These are phyloP conservation scores for Acyrthosiphon pisum DNA, from an alignment of 1,140 invertebrate species.

Conservation along the genomic window DNA sequence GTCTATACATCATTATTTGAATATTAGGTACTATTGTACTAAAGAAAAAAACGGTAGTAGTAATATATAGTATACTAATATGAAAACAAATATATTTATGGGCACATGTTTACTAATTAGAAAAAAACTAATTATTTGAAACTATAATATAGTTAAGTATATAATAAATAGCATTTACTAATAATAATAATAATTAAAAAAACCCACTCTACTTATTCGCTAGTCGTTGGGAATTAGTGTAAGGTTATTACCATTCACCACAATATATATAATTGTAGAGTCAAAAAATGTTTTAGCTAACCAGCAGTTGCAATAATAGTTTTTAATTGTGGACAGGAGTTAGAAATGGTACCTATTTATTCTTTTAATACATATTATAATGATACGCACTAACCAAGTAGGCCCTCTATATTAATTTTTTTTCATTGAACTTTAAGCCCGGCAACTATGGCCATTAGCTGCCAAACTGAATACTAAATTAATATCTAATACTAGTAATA, in stretches of 20 bases:
- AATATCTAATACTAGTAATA: no score
- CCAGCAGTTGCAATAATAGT: neutral
- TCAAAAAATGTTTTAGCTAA: neutral
- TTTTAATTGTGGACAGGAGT: neutral
- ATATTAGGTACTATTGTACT: neutral
- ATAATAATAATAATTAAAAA: neutral
- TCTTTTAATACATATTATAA: neutral
- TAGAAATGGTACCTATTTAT: neutral
- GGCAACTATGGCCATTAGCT: no score
- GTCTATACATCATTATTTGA: neutral
- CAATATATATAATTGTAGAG: neutral
- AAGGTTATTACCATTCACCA: neutral
- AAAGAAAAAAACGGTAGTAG: neutral
- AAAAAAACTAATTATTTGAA: neutral
- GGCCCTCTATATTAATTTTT: neutral
- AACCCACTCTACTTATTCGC: neutral
- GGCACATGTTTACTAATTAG: neutral
- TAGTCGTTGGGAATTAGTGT: neutral
- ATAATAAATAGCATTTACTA: neutral
- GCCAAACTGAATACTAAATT: no score
- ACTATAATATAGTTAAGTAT: neutral
- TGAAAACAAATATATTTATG: neutral
- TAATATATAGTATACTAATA: neutral
- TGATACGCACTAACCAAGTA: neutral
- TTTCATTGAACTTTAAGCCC: no score